Conservation (phyloP, 2,888 invertebrate species). For the Scaptomyza parva region DNA sequence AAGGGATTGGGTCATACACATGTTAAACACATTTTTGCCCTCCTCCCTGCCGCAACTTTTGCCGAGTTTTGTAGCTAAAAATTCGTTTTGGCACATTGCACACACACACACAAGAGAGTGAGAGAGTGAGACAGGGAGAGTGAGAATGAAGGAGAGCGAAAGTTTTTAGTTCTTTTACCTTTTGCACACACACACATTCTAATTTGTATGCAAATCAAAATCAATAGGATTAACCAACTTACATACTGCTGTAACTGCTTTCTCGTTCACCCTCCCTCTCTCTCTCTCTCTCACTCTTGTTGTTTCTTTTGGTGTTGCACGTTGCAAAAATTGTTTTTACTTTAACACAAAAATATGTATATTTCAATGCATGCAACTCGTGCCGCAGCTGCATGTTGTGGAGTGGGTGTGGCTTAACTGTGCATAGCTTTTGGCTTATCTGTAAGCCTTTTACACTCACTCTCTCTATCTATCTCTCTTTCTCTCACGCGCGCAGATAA, state of each 20-base stretch:
- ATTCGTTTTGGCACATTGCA: constrained; percentile 64
- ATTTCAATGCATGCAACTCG: constrained; percentile 50
- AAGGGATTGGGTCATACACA: constrained; percentile 76
- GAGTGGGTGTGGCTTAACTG: constrained; percentile 47
- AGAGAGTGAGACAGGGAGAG: neutral
- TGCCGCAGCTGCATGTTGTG: constrained; percentile 14
- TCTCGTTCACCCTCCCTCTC: constrained; percentile 6
- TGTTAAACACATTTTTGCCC: constrained; percentile 72
- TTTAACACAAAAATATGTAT: constrained; percentile 61
- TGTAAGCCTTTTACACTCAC: constrained; percentile 64
- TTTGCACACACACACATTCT: constrained; percentile 61
- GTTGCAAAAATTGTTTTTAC: constrained; percentile 56
- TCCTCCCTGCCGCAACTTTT: constrained; percentile 48
- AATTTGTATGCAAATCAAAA: constrained; percentile 81
- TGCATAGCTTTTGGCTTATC: constrained; percentile 67
- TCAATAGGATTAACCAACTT: constrained; percentile 82
- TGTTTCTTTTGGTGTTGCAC: constrained; percentile 20
- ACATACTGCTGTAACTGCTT: constrained; percentile 32
- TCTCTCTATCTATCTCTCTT: neutral
- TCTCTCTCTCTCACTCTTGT: constrained; percentile 10
- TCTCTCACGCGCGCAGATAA: constrained; percentile 50
- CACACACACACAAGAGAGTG: neutral
- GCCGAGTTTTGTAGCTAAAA: constrained; percentile 57
- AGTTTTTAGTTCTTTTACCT: constrained; percentile 22
- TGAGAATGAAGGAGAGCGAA: neutral